phyloP scores from a whole-genome alignment of 2,113 vertebrate species.

The Epinephelus cyanopodus region DNA sequence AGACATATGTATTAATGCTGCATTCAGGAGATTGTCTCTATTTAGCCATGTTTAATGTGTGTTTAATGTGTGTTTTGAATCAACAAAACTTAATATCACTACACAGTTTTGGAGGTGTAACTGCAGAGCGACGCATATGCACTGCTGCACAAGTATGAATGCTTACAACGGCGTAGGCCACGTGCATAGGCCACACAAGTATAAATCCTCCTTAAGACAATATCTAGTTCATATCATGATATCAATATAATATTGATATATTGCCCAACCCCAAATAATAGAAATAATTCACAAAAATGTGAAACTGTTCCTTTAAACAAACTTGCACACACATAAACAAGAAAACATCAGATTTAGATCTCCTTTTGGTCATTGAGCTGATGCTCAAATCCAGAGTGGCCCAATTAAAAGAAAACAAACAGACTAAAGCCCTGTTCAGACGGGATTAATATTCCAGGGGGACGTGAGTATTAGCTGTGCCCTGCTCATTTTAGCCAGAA shows the following conservation, averaged over 20 bases:
- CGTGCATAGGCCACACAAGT: too few species aligned
- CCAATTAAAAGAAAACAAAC: slow-evolving; percentile 33
- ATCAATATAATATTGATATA: too few species aligned
- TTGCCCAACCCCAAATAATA: neutral
- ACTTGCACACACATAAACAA: neutral
- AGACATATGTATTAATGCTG: neutral
- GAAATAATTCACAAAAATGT: neutral
- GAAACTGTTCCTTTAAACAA: neutral
- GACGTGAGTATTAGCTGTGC: neutral
- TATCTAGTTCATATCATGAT: too few species aligned
- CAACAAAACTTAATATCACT: too few species aligned
- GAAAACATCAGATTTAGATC: neutral
- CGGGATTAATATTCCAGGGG: slow-evolving; percentile 41
- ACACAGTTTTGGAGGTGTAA: too few species aligned
- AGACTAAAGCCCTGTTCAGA: slow-evolving; percentile 7
- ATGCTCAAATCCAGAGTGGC: slow-evolving; percentile 16
- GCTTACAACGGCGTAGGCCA: too few species aligned
- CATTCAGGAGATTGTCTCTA: too few species aligned
- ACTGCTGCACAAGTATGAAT: too few species aligned
- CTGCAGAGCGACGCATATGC: too few species aligned
- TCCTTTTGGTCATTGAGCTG: neutral
- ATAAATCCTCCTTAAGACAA: too few species aligned
- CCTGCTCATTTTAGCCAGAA: neutral
- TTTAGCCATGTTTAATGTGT: too few species aligned
- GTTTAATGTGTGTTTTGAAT: too few species aligned